Evolutionary conservation across 2,113 vertebrate species (phyloP), one percentile per base, ranked within the genome.

Genomic region (Phodopus roborovskii): DNA sequence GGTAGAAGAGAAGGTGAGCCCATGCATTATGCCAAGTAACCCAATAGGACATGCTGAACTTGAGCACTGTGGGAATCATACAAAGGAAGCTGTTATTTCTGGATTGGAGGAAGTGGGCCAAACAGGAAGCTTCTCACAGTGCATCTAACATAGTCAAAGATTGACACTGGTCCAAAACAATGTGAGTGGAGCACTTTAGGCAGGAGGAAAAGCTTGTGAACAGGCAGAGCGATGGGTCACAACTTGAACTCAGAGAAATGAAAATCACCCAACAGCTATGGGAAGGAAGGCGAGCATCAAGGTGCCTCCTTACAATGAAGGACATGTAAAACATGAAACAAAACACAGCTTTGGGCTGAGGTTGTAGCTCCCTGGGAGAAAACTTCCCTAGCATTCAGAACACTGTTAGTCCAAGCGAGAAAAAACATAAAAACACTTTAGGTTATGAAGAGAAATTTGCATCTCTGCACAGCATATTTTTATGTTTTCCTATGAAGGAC

Each of bases 21-120:
- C 30, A 70, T 20, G 24, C 50, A 45, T 1, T 10, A 28, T 85
- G 22, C 28, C 79, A 16, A 24, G 45, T 50, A 64, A 8, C 4
- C 0, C 0, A 36, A 13, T 1, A 36, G 39, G 48, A 56, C 77
- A 19, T n/a, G 24, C 1, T 0, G 19, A 70, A 20, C 7, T 6
- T 9, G 81, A 50, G 28, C 24, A 16, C 12, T 10, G 2, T 11
- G 24, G 79, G 20, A 13, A 26, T 4, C 62, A 33, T 3, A 1
- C 7, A 62, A 33, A 16, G 36, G 58, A 62, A 24, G 12, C 28
- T 5, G 2, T n/a, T 39, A 22, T 17, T 5, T 33, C 19, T 36
- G 15, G 9, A 4, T 77, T 24, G 36, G 20, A 71, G 33, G 64
- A 64, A 58, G n/a, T 19, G 30, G 10, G 50, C 12, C 20, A 28